Evolutionary conservation across 2,113 vertebrate species (phyloP).

Genomic region (Capreolus pygargus): DNA sequence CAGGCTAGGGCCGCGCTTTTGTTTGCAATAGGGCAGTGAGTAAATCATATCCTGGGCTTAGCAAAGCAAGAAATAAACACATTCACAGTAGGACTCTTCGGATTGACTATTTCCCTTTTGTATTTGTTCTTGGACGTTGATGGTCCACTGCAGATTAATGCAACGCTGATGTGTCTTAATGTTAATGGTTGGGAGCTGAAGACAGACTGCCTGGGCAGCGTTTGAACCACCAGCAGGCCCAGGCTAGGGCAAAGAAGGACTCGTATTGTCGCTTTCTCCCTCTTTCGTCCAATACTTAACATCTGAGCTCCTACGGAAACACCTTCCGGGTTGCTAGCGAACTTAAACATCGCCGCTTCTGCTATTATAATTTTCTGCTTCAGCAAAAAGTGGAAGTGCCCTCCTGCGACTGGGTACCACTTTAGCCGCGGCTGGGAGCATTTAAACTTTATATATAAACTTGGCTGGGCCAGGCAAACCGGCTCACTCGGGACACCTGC

Average conservation of each 20-base stretch:
- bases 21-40: not conserved
- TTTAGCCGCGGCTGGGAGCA: not conserved
- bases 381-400: not conserved
- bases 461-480: not conserved
- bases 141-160: conserved; percentile 59
- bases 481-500: not conserved
- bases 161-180: conserved; percentile 33
- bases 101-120: conserved; percentile 15
- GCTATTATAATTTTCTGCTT: not conserved
- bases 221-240: not conserved
- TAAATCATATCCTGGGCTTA: conserved; percentile 7
- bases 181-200: conserved; percentile 36
- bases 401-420: rapidly evolving
- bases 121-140: conserved; percentile 54
- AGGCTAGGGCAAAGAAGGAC: not conserved
- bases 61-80: conserved; percentile 51
- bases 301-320: not conserved
- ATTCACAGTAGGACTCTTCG: conserved; percentile 51
- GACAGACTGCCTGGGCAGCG: too few relatives aligned
- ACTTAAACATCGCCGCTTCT: not conserved
- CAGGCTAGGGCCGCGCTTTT: not conserved
- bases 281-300: not conserved
- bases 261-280: not conserved
- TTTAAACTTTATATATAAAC: not conserved
- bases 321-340: not conserved